Conservation (phyloP, 2,797 vertebrate genomes). For the Choloepus didactylus region DNA sequence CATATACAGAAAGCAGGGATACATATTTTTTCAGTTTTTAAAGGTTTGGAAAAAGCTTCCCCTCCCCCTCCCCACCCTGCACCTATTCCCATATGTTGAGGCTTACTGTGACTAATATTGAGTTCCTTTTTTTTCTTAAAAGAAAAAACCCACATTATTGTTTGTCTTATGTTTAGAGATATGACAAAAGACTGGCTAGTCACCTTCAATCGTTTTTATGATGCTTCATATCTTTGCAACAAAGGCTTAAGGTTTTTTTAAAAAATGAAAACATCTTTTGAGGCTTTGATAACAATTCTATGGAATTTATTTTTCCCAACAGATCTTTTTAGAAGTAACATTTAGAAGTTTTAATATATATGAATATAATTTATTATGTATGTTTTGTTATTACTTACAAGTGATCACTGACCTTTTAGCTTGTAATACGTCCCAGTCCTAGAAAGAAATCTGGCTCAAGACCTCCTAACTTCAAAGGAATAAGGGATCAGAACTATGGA, state of each 20-base stretch:
- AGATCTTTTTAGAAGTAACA: slow-evolving; percentile 65
- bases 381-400: slow-evolving; percentile 69
- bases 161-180: slow-evolving; percentile 74
- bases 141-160: slow-evolving; percentile 46
- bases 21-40: slow-evolving; percentile 77
- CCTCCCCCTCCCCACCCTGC: slow-evolving; percentile 39
- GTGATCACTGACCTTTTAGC: slow-evolving; percentile 59
- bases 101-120: slow-evolving; percentile 78
- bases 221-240: slow-evolving; percentile 81
- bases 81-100: slow-evolving; percentile 80
- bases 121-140: neutral
- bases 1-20: slow-evolving; percentile 83
- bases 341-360: slow-evolving; percentile 43
- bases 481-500: slow-evolving; percentile 59
- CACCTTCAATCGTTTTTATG: slow-evolving; percentile 79
- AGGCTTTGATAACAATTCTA: slow-evolving; percentile 76
- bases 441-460: slow-evolving; percentile 64
- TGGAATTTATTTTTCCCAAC: slow-evolving; percentile 74
- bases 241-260: slow-evolving; percentile 67
- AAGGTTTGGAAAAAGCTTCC: slow-evolving; percentile 70
- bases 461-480: slow-evolving; percentile 74
- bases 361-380: slow-evolving; percentile 49
- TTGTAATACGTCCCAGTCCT: slow-evolving; percentile 71
- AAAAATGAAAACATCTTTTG: slow-evolving; percentile 80
- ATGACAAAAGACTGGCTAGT: slow-evolving; percentile 75